These are phyloP conservation scores for Spongilla lacustris DNA, from an alignment of 37 sponge, comb jelly and placozoan species.

Conservation along the genomic window DNA sequence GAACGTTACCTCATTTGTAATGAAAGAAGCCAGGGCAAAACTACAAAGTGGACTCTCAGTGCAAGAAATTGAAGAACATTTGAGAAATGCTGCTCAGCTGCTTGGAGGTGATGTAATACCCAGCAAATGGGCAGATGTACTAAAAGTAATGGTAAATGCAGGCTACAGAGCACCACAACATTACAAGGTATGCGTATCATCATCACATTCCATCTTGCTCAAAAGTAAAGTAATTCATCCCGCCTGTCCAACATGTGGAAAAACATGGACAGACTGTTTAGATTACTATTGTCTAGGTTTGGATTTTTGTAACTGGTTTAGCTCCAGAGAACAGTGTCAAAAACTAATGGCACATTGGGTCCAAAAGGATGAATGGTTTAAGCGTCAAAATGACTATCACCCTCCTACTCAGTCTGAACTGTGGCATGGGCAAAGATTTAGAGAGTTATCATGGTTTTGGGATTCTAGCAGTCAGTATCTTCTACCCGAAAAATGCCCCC, in stretches of 20 bases:
- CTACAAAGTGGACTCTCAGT: no score
- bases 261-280: neutral
- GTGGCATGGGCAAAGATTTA: slow-evolving; percentile 12
- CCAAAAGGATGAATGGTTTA: neutral
- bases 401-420: neutral
- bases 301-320: slow-evolving; percentile 3
- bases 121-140: neutral
- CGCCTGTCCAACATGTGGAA: no score
- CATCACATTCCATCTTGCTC: no score
- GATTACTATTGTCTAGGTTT: slow-evolving; percentile 16
- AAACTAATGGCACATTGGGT: slow-evolving; percentile 19
- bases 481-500: slow-evolving; percentile 5
- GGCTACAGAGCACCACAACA: no score
- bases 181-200: no score
- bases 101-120: neutral
- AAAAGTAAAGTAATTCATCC: neutral
- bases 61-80: no score
- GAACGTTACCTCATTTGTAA: no score
- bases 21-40: no score
- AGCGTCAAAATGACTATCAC: neutral
- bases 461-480: neutral
- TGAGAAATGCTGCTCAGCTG: no score
- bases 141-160: no score
- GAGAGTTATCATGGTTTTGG: slow-evolving; percentile 19
- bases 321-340: neutral